These are phyloP conservation scores for Nowickia ferox DNA, from an alignment of 2,888 invertebrate genomes.

Conservation along the genomic window DNA sequence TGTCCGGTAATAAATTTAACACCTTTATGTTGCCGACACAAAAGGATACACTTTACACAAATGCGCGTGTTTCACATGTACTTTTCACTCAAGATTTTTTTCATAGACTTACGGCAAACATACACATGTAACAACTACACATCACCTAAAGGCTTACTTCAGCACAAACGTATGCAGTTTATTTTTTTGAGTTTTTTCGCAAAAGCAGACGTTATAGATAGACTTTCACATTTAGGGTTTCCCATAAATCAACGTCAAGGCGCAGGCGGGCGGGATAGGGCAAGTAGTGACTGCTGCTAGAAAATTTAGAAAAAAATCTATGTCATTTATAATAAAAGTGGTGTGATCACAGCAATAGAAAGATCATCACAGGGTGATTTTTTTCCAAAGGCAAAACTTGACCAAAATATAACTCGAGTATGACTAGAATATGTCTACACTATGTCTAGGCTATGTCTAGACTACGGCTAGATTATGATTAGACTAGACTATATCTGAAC, in stretches of 20 bases:
- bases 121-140: constrained; percentile 51
- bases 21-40: constrained; percentile 77
- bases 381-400: no score
- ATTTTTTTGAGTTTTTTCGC: background rate
- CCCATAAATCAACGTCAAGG: no score
- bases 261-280: no score
- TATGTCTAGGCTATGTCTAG: background rate
- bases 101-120: constrained; percentile 65
- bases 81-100: constrained; percentile 53
- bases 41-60: constrained; percentile 80
- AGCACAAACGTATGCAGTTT: constrained; percentile 30
- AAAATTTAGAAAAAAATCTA: no score
- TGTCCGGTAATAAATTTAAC: constrained; percentile 81
- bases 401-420: constrained; percentile 7
- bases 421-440: constrained; percentile 7
- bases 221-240: constrained; percentile 5
- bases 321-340: no score
- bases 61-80: constrained; percentile 72
- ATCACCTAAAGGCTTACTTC: constrained; percentile 25
- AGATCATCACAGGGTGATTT: no score
- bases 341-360: no score
- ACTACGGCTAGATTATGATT: constrained; percentile 2
- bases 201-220: constrained; percentile 40
- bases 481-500: background rate
- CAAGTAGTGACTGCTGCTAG: no score